Evolutionary conservation across 2,888 invertebrate species (phyloP).

Genomic region (Ochropacha duplaris): DNA sequence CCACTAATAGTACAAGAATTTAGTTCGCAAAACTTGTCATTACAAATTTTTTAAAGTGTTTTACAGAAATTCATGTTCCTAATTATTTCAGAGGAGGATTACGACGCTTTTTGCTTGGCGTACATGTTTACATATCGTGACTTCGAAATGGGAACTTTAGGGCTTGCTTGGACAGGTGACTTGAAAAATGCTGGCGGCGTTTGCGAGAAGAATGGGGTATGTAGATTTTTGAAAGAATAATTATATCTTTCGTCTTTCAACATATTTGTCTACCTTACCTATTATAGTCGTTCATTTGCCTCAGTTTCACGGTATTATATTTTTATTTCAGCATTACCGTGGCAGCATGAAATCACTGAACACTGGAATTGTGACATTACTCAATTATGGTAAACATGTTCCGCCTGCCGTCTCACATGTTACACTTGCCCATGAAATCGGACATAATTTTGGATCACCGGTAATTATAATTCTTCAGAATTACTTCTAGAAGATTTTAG

Average conservation of each 20-base stretch:
- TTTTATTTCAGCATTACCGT: constrained; percentile 91
- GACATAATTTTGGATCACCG: constrained; percentile 99
- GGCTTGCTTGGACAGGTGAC: constrained; percentile 99
- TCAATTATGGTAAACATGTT: constrained; percentile 99
- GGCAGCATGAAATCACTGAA: constrained; percentile 97
- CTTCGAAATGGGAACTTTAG: constrained; percentile 97
- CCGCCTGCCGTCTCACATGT: constrained; percentile 99
- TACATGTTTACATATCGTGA: constrained; percentile 99
- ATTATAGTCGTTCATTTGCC: not conserved
- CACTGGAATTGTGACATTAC: constrained; percentile 98
- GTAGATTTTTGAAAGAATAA: constrained; percentile 31
- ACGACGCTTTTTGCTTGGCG: constrained; percentile 98
- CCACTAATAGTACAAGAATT: constrained; percentile 40
- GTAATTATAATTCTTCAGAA: constrained; percentile 68
- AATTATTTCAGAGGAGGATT: constrained; percentile 93
- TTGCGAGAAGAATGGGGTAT: constrained; percentile 97
- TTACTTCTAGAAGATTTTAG: not conserved
- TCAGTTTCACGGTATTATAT: not conserved
- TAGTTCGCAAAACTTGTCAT: constrained; percentile 10
- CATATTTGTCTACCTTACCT: no score
- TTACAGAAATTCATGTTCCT: not conserved
- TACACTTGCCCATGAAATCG: constrained; percentile 99
- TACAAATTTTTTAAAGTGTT: not conserved
- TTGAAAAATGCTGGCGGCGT: constrained; percentile 98
- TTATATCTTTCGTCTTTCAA: no score